These are phyloP conservation scores for Mastacembelus armatus DNA, from an alignment of 2,797 vertebrate genomes.

Conservation along the genomic window DNA sequence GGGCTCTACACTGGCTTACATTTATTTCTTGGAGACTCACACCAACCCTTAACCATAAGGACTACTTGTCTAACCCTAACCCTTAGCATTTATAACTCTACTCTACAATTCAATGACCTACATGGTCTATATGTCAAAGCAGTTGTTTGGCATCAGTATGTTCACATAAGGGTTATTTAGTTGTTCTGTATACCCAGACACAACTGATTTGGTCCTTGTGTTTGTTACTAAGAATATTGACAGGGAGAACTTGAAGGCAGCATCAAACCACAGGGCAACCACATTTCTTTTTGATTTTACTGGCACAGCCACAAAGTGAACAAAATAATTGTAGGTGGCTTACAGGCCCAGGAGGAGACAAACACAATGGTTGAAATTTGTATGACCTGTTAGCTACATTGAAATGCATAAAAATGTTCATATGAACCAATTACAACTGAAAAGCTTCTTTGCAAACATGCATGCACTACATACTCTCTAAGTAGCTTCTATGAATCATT, in stretches of 20 bases:
- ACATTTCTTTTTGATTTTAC: background rate
- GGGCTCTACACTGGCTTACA: no score
- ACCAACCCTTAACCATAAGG: no score
- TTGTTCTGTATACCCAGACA: background rate
- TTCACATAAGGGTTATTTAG: background rate
- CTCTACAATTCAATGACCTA: no score
- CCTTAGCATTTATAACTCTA: no score
- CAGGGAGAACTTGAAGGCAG: conserved; percentile 15
- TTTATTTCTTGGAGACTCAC: no score
- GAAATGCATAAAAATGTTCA: background rate
- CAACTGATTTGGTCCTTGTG: background rate
- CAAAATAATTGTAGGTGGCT: no score
- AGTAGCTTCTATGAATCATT: background rate
- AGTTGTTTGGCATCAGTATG: no score
- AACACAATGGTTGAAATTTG: background rate
- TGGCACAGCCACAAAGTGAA: background rate
- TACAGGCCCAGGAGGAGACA: no score
- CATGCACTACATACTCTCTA: background rate
- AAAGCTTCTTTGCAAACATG: background rate
- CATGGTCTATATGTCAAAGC: no score
- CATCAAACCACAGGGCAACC: background rate
- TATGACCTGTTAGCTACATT: background rate
- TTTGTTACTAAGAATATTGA: background rate
- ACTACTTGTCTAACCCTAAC: no score
- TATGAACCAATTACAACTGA: background rate